phyloP scores from a whole-genome alignment of 1,140 invertebrate species.

The Rhagoletis zephyria region DNA sequence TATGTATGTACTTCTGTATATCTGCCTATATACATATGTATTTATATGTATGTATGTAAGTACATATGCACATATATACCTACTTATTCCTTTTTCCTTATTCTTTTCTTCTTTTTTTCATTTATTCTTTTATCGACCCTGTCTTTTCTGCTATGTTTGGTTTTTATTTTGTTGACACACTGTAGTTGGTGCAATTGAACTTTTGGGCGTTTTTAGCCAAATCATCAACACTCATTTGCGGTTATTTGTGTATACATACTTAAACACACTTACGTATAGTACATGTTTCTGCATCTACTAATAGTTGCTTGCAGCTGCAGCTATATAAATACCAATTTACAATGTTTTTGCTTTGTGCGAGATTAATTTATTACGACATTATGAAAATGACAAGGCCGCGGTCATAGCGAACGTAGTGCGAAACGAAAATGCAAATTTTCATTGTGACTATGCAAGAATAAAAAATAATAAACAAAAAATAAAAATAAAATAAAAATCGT shows the following conservation, averaged over 20 bases:
- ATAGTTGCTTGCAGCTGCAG: slow-evolving; percentile 27
- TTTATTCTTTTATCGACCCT: background rate
- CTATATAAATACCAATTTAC: slow-evolving; percentile 25
- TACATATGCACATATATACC: too few relatives aligned
- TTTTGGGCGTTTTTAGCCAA: background rate
- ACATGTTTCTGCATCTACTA: background rate
- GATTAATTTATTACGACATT: slow-evolving; percentile 37
- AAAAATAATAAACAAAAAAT: background rate
- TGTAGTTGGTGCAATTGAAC: background rate
- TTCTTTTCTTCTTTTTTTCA: background rate
- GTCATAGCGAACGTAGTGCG: slow-evolving; percentile 14
- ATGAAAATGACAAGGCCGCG: slow-evolving; percentile 31
- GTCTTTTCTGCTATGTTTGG: background rate
- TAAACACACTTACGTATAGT: background rate
- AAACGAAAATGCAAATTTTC: slow-evolving; percentile 29
- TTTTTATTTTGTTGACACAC: background rate
- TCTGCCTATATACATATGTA: too few relatives aligned
- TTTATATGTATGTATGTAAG: too few relatives aligned
- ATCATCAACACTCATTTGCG: background rate
- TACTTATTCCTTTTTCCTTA: background rate
- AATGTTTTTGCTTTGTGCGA: slow-evolving; percentile 10
- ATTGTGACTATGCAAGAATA: background rate
- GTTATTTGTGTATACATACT: background rate
- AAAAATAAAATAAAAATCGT: background rate
- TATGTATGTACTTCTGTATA: too few relatives aligned